Percentiles rank a stretch among this genome's conserved stretches.
phyloP scores from a whole-genome alignment of 2,113 vertebrate species.

The Gorsachius goisagi region DNA sequence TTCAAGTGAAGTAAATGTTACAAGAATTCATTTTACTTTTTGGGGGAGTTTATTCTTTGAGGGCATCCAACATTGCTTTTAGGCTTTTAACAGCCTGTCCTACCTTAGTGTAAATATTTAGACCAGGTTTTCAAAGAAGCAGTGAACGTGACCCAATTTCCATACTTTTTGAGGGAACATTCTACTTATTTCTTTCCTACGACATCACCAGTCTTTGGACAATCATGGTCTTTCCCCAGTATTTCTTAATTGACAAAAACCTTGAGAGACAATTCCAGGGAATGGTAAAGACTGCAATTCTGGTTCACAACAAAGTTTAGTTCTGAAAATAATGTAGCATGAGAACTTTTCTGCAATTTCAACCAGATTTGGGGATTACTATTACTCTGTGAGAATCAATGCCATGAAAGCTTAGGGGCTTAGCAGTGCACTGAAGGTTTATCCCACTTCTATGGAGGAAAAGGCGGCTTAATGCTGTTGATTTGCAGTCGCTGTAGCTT shows the following conservation, averaged over 20 bases:
- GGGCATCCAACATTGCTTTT: background rate
- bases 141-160: background rate
- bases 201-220: background rate
- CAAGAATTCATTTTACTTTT: background rate
- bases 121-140: background rate
- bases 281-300: background rate
- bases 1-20: background rate
- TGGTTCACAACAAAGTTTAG: background rate
- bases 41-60: background rate
- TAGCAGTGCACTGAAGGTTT: constrained; percentile 41
- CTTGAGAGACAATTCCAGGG: background rate
- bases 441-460: constrained; percentile 12
- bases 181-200: background rate
- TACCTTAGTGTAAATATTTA: background rate
- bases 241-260: background rate
- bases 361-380: constrained; percentile 1
- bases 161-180: background rate
- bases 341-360: background rate
- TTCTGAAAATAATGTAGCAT: background rate
- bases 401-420: constrained; percentile 24
- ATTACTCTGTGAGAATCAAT: background rate
- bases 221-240: background rate
- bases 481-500: constrained; percentile 44
- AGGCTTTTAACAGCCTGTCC: background rate
- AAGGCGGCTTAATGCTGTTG: constrained; percentile 39